phyloP scores from a whole-genome alignment of 2,113 vertebrate genomes.

The Electrona antarctica region DNA sequence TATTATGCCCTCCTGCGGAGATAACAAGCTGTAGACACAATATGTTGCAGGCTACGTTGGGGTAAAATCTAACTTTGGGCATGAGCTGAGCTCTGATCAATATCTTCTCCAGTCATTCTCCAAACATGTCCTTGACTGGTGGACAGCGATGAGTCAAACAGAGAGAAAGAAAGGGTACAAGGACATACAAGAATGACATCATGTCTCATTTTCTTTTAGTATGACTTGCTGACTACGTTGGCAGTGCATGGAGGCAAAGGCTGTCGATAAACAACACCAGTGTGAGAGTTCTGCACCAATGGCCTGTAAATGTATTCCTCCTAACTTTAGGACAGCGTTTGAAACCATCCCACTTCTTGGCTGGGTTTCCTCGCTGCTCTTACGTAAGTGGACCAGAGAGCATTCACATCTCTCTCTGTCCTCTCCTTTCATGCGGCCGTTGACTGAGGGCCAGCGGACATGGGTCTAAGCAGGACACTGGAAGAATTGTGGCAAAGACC shows the following conservation, averaged over 20 bases:
- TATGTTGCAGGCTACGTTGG: too few species aligned
- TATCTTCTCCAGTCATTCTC: slow-evolving; percentile 18
- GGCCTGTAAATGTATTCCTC: too few species aligned
- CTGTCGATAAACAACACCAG: too few species aligned
- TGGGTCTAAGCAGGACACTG: slow-evolving; percentile 22
- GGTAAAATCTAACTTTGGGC: background rate
- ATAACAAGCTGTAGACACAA: too few species aligned
- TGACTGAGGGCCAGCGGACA: background rate
- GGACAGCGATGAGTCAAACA: slow-evolving; percentile 17
- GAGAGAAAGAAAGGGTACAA: background rate
- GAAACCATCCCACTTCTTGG: slow-evolving; percentile 19
- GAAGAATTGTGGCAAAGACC: slow-evolving; percentile 23
- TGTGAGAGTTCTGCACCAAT: too few species aligned
- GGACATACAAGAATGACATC: too few species aligned
- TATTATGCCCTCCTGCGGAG: too few species aligned
- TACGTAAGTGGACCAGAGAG: slow-evolving; percentile 34
- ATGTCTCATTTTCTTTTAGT: too few species aligned
- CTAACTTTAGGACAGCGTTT: too few species aligned
- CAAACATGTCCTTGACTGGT: slow-evolving; percentile 28
- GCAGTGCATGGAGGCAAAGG: too few species aligned
- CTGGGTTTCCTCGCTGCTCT: background rate
- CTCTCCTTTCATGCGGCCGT: slow-evolving; percentile 24
- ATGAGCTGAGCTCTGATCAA: background rate
- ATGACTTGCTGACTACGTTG: too few species aligned
- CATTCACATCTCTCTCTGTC: slow-evolving; percentile 9